Conservation (phyloP, 53 echinoderm and acorn worm genomes). For the Holothuria scabra region DNA sequence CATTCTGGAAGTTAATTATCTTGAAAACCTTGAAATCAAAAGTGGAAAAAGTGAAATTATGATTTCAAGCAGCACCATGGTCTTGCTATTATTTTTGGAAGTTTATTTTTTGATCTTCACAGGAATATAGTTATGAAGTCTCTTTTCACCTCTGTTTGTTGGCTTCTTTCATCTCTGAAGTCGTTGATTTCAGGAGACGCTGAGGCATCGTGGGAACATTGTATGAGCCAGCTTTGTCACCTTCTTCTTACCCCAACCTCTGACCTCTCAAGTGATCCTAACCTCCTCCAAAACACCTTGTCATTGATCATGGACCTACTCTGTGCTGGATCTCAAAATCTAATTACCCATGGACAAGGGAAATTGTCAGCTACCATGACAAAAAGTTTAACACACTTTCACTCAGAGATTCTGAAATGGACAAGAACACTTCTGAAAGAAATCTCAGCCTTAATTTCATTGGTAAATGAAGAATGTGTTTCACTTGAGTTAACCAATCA, state of each 20-base stretch:
- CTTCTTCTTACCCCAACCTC: not conserved
- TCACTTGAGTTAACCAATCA: not conserved
- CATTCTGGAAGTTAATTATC: no score
- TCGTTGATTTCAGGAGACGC: slow-evolving; percentile 6
- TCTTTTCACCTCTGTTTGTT: slow-evolving; percentile 7
- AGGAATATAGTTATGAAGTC: slow-evolving; percentile 15
- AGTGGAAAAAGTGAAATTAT: no score
- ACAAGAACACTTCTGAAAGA: slow-evolving; percentile 8
- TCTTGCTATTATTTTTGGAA: no score
- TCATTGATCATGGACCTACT: slow-evolving; percentile 20
- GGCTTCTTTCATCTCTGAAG: slow-evolving; percentile 30
- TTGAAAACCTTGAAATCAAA: no score
- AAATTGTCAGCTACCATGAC: not conserved
- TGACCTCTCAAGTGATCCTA: not conserved
- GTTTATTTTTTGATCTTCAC: not conserved
- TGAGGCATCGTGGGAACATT: slow-evolving; percentile 28
- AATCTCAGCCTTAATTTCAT: slow-evolving; percentile 3
- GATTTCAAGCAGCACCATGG: no score
- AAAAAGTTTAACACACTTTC: slow-evolving; percentile 10
- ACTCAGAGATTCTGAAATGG: slow-evolving; percentile 35
- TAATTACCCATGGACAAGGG: not conserved
- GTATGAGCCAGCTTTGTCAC: slow-evolving; percentile 10
- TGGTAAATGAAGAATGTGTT: not conserved
- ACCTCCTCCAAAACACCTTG: slow-evolving; percentile 9
- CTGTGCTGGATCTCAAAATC: slow-evolving; percentile 4